Percentiles rank a stretch among this genome's conserved stretches.
Evolutionary conservation across 2,888 invertebrate species (phyloP).

Genomic region (Drosophila rellima): DNA sequence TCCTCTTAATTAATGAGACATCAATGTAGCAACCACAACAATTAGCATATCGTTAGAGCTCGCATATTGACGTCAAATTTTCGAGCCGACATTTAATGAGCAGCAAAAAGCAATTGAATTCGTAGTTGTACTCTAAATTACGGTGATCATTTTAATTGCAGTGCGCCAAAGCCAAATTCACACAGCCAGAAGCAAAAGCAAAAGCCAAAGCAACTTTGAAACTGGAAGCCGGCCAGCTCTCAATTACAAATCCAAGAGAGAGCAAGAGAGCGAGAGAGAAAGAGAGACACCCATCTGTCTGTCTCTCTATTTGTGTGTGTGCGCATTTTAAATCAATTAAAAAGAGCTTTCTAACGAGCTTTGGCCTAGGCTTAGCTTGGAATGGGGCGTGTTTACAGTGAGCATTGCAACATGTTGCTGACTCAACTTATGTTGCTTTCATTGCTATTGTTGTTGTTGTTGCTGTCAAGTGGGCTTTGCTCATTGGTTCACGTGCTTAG

Average conservation of each 20-base stretch:
- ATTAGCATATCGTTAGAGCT: conserved; percentile 77
- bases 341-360: conserved; percentile 64
- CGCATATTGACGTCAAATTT: conserved; percentile 81
- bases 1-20: conserved; percentile 77
- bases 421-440: conserved; percentile 34
- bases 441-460: conserved; percentile 19
- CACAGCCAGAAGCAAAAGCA: conserved; percentile 14
- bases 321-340: conserved; percentile 64
- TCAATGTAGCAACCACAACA: conserved; percentile 56
- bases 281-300: conserved; percentile 9
- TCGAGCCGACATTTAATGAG: conserved; percentile 60
- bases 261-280: conserved; percentile 2
- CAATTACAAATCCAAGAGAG: conserved; percentile 30
- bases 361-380: conserved; percentile 24
- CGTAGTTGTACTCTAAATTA: conserved; percentile 71
- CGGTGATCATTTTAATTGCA: conserved; percentile 81
- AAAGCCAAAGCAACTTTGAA: conserved; percentile 16
- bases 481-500: conserved; percentile 56
- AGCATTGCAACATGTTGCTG: conserved; percentile 70
- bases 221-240: conserved; percentile 34
- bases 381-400: conserved; percentile 61
- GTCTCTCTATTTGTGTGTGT: conserved; percentile 15
- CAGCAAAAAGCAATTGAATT: conserved; percentile 46
- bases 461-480: conserved; percentile 53
- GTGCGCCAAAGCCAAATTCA: conserved; percentile 67